Conservation (phyloP, 2,888 invertebrate genomes). For the Cheilosia pagana region DNA sequence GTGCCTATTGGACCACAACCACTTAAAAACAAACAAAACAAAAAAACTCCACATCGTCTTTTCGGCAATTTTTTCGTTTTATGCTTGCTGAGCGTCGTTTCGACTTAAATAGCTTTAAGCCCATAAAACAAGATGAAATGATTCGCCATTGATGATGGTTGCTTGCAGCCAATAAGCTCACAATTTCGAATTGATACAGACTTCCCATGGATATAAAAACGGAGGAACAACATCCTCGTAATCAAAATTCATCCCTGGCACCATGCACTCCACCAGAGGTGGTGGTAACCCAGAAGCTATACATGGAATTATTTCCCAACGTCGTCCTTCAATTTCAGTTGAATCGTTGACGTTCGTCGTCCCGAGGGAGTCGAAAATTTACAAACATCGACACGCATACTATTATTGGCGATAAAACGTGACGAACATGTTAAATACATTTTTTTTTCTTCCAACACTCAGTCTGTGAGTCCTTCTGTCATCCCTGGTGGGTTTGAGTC, state of each 20-base stretch:
- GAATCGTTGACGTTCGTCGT: not conserved
- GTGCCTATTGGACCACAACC: not conserved
- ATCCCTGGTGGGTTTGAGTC: constrained; percentile 30
- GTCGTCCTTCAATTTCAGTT: constrained; percentile 31
- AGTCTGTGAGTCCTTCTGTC: constrained; percentile 1
- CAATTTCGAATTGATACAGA: constrained; percentile 20
- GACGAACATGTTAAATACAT: constrained; percentile 45
- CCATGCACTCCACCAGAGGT: not conserved
- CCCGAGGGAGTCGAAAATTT: constrained; percentile 37
- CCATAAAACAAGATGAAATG: not conserved
- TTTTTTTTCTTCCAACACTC: not conserved
- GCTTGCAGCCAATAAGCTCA: constrained; percentile 24
- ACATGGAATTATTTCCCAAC: constrained; percentile 24
- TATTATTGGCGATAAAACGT: constrained; percentile 62
- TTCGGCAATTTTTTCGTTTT: not conserved
- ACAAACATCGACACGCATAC: constrained; percentile 58
- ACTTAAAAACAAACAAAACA: too few species aligned
- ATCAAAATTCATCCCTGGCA: constrained; percentile 37
- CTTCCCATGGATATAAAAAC: not conserved
- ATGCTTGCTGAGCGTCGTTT: not conserved
- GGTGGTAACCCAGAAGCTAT: not conserved
- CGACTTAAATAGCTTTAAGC: constrained; percentile 11
- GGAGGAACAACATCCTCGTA: constrained; percentile 14
- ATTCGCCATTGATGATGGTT: not conserved
- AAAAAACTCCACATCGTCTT: not conserved